Evolutionary conservation across 2,113 vertebrate genomes (phyloP).

Genomic region (Vulpes ferrilata): DNA sequence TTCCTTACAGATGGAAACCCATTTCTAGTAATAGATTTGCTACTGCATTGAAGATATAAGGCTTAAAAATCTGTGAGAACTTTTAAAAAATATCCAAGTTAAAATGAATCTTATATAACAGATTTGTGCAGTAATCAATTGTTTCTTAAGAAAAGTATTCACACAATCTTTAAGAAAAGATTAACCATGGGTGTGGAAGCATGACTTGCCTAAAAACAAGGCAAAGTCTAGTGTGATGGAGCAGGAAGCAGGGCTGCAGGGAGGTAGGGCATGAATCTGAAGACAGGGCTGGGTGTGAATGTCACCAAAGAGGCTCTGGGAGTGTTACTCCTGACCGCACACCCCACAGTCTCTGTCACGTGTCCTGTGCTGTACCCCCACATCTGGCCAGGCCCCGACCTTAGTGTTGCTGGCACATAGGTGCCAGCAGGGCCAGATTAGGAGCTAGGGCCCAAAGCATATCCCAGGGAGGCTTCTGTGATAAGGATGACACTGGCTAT

Average conservation of each 20-base stretch:
- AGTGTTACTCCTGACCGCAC: background rate
- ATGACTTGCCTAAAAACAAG: background rate
- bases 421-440: background rate
- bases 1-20: background rate
- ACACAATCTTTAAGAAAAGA: background rate
- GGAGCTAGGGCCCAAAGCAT: background rate
- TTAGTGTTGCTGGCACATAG: rapidly evolving
- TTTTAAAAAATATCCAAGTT: background rate
- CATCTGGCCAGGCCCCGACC: background rate
- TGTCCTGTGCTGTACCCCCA: too few relatives aligned
- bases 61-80: background rate
- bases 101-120: background rate
- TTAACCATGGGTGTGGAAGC: background rate
- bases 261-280: background rate
- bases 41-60: background rate
- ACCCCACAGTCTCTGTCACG: background rate
- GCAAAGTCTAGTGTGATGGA: background rate
- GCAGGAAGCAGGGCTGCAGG: background rate
- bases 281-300: background rate
- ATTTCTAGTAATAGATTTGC: background rate
- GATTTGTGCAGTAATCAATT: background rate
- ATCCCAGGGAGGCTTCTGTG: background rate
- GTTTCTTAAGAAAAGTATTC: background rate
- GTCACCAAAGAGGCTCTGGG: background rate
- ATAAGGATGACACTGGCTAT: background rate